Conservation (phyloP, 1,140 invertebrate genomes). For the Drosophila pachea region DNA sequence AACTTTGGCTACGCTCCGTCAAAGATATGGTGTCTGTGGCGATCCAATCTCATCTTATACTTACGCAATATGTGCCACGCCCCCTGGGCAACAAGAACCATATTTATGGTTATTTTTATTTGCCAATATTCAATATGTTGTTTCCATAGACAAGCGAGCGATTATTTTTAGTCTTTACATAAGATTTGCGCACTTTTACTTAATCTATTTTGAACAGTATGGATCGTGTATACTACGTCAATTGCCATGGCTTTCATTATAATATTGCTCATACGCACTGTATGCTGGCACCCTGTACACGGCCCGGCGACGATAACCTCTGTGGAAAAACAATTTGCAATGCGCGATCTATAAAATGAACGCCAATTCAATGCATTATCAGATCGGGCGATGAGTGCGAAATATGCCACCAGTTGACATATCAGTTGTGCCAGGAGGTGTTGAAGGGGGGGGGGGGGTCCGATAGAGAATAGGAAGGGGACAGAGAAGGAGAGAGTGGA, state of each 20-base stretch:
- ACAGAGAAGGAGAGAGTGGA: too few relatives aligned
- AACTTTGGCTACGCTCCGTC: constrained; percentile 36
- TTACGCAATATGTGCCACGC: constrained; percentile 33
- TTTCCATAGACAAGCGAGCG: neutral
- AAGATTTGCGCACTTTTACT: constrained; percentile 35
- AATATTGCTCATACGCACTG: constrained; percentile 4
- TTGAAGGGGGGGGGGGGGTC: too few relatives aligned
- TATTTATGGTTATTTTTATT: constrained; percentile 1
- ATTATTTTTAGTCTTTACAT: constrained; percentile 49
- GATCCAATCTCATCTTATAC: constrained; percentile 16
- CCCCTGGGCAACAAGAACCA: constrained; percentile 12
- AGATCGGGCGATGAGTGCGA: neutral
- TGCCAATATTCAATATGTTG: too few relatives aligned
- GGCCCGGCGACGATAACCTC: constrained; percentile 38
- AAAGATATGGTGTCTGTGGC: constrained; percentile 10
- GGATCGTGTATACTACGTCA: constrained; percentile 41
- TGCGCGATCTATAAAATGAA: constrained; percentile 2
- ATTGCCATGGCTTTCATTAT: constrained; percentile 34
- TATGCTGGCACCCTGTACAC: constrained; percentile 8
- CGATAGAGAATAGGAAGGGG: too few relatives aligned
- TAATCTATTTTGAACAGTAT: constrained; percentile 5
- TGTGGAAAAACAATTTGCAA: constrained; percentile 3
- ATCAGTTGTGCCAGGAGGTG: too few relatives aligned
- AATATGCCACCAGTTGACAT: too few relatives aligned
- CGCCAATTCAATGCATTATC: constrained; percentile 52